A percentile compares a stretch with the other conserved stretches of the same genome.
Conservation (phyloP, 2,888 invertebrate species). For the Hypomecis punctinalis region DNA sequence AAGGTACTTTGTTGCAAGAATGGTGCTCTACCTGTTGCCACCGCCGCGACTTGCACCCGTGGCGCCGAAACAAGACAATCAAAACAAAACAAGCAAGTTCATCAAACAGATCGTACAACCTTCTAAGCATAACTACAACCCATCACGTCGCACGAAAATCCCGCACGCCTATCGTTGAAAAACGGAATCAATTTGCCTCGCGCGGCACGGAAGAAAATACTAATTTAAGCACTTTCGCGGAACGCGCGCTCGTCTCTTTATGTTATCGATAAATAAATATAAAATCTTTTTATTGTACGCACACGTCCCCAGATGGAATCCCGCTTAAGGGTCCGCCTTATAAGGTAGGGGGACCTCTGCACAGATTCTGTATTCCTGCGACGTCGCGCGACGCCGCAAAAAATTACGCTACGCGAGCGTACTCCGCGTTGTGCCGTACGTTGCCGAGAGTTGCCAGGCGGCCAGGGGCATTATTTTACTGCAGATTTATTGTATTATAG, state of each 20-base stretch:
- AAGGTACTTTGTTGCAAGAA: too few relatives aligned
- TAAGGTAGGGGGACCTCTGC: slow-evolving; percentile 75
- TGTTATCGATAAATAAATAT: slow-evolving; percentile 77
- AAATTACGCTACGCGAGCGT: slow-evolving; percentile 79
- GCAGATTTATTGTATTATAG: too few relatives aligned
- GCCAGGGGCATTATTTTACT: too few relatives aligned
- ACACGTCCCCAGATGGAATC: slow-evolving; percentile 77
- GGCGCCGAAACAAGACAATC: neutral
- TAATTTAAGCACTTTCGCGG: slow-evolving; percentile 70
- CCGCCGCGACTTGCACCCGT: neutral
- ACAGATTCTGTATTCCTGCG: slow-evolving; percentile 69
- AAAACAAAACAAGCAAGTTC: neutral
- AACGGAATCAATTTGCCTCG: slow-evolving; percentile 42
- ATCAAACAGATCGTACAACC: slow-evolving; percentile 3
- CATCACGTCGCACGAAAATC: slow-evolving; percentile 18
- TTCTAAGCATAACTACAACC: slow-evolving; percentile 6
- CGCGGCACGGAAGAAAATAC: slow-evolving; percentile 62
- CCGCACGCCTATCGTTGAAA: slow-evolving; percentile 32
- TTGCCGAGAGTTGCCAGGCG: slow-evolving; percentile 59
- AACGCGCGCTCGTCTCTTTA: slow-evolving; percentile 58
- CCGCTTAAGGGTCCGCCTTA: slow-evolving; percentile 74
- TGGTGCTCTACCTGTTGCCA: too few relatives aligned
- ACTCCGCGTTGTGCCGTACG: slow-evolving; percentile 66
- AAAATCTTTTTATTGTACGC: slow-evolving; percentile 74
- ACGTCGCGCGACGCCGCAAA: slow-evolving; percentile 65